Percentiles rank a stretch among this genome's conserved stretches.
These are phyloP conservation scores for Tympanoctomys barrerae DNA, from an alignment of 2,797 vertebrate genomes.

Conservation along the genomic window DNA sequence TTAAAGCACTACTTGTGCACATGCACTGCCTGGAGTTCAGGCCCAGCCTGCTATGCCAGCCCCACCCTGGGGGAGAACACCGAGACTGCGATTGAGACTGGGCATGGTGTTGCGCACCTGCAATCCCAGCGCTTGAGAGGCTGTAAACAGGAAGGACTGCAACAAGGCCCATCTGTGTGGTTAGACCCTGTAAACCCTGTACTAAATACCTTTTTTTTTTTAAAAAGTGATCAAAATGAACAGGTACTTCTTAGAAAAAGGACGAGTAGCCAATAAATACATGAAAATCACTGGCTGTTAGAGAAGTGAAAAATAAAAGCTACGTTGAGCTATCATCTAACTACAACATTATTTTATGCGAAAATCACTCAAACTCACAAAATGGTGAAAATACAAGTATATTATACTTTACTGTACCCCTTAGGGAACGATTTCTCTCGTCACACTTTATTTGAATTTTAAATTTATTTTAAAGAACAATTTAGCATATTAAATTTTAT, in stretches of 20 bases:
- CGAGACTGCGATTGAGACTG: too few relatives aligned
- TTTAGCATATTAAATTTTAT: constrained; percentile 2
- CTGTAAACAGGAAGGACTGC: too few relatives aligned
- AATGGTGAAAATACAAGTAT: neutral
- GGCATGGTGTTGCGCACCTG: too few relatives aligned
- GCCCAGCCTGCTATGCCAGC: too few relatives aligned
- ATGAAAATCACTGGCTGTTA: neutral
- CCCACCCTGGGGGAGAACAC: too few relatives aligned
- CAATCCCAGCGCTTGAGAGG: too few relatives aligned
- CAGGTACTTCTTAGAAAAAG: neutral
- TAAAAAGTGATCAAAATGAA: neutral
- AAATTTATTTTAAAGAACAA: neutral
- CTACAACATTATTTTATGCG: neutral
- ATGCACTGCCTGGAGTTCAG: too few relatives aligned
- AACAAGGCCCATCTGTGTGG: too few relatives aligned
- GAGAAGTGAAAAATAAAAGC: neutral
- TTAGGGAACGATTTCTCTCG: neutral
- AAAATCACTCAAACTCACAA: neutral
- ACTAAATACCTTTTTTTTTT: too few relatives aligned
- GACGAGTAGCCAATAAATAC: neutral
- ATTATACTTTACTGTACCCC: fast-evolving
- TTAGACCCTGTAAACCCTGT: too few relatives aligned
- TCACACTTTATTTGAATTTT: constrained; percentile 32
- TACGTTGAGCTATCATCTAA: neutral
- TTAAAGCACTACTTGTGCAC: too few relatives aligned